Conservation (phyloP, 1,140 invertebrate species). For the Pteromalus puparum region DNA sequence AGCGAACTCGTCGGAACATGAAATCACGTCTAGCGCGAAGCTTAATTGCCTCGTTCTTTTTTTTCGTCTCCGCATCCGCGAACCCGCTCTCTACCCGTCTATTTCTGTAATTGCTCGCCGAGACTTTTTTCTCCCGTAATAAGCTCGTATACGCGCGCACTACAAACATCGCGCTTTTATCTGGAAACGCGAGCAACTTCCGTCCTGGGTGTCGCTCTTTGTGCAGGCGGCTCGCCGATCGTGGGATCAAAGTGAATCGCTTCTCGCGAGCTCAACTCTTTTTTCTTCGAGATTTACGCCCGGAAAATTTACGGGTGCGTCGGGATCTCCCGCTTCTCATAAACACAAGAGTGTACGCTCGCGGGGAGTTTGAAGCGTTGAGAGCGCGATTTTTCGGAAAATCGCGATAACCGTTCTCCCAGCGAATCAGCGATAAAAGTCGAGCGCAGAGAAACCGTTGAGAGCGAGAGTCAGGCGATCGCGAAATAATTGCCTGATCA, state of each 20-base stretch:
- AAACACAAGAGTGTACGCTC: too few species aligned
- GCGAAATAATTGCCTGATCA: too few species aligned
- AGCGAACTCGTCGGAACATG: neutral
- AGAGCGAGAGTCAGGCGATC: too few species aligned
- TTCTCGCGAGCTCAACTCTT: constrained; percentile 6
- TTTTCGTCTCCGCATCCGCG: too few species aligned
- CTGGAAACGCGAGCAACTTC: neutral
- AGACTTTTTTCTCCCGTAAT: constrained; percentile 14
- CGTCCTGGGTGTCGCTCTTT: neutral
- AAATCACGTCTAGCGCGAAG: neutral
- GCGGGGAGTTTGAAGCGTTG: too few species aligned
- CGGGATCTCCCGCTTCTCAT: neutral
- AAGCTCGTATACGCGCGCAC: neutral
- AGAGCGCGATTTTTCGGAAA: neutral
- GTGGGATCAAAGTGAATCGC: constrained; percentile 25
- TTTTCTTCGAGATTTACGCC: neutral
- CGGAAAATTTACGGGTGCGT: constrained; percentile 16
- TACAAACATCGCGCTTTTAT: neutral
- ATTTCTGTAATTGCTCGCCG: constrained; percentile 13
- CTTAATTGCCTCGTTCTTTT: constrained; percentile 8
- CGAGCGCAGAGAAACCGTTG: too few species aligned
- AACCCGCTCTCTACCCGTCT: neutral
- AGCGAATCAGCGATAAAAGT: neutral
- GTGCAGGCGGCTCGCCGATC: neutral
- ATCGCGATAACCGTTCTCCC: too few species aligned